Evolutionary conservation across 1,140 invertebrate genomes (phyloP).

Genomic region (Calycopis cecrops): DNA sequence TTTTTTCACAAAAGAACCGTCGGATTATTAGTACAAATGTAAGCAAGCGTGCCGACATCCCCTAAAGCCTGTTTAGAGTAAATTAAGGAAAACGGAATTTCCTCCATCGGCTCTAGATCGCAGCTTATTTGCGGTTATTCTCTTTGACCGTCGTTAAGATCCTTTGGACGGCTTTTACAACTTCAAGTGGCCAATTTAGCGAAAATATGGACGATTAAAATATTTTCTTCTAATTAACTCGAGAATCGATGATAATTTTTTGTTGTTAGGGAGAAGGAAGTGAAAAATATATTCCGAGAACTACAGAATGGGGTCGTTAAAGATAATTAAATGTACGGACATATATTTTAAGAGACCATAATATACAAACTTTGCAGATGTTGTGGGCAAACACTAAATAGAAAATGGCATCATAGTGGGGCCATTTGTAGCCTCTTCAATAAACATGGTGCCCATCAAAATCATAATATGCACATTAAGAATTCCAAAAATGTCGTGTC

Average conservation of each 20-base stretch:
- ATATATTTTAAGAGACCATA: no score
- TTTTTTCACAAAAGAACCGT: not conserved
- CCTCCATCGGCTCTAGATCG: slow-evolving; percentile 60
- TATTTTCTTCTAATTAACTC: slow-evolving; percentile 38
- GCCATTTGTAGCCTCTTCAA: no score
- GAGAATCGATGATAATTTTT: slow-evolving; percentile 13
- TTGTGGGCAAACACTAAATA: no score
- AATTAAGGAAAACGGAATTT: slow-evolving; percentile 70
- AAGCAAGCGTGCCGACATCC: slow-evolving; percentile 51
- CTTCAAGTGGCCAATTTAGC: slow-evolving; percentile 72
- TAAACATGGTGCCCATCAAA: no score
- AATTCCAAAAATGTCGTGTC: no score
- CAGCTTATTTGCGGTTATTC: slow-evolving; percentile 74
- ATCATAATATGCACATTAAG: no score
- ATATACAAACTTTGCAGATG: no score
- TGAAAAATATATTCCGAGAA: no score
- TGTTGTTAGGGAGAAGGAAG: not conserved
- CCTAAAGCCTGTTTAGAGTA: slow-evolving; percentile 60
- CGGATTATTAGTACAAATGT: slow-evolving; percentile 57
- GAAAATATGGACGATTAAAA: slow-evolving; percentile 70
- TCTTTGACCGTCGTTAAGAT: slow-evolving; percentile 74
- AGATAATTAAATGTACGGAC: no score
- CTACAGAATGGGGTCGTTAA: no score
- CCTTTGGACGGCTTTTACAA: slow-evolving; percentile 70
- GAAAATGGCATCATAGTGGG: no score